These are phyloP conservation scores for Sakesphorus luctuosus DNA, from an alignment of 2,113 vertebrate species.

Conservation along the genomic window DNA sequence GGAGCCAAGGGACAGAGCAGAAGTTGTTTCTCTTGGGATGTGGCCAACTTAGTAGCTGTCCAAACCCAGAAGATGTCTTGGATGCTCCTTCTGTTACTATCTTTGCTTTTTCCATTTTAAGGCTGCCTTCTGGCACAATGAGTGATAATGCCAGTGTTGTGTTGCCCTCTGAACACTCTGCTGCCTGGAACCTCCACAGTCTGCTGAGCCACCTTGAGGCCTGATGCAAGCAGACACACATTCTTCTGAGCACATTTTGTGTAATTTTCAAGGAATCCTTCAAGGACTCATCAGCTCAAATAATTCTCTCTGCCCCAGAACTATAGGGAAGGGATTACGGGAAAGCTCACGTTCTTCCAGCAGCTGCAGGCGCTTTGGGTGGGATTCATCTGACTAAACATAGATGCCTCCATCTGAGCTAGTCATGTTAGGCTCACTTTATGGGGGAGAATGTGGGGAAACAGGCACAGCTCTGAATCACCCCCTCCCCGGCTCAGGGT, in stretches of 20 bases:
- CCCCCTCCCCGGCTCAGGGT: neutral
- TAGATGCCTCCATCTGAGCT: slow-evolving; percentile 15
- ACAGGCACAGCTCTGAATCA: slow-evolving; percentile 6
- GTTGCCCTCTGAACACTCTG: neutral
- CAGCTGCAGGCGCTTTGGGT: slow-evolving; percentile 52
- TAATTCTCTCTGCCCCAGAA: slow-evolving; percentile 46
- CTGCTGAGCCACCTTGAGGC: neutral
- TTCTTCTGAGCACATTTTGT: neutral
- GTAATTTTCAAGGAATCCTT: slow-evolving; percentile 42
- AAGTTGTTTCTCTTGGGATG: slow-evolving; percentile 66
- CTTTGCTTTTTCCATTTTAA: neutral
- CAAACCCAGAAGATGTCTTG: neutral
- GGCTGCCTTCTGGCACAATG: neutral
- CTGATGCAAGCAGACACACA: neutral
- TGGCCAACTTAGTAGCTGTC: slow-evolving; percentile 52
- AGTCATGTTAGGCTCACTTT: slow-evolving; percentile 1
- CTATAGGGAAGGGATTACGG: slow-evolving; percentile 20
- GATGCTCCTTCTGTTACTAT: slow-evolving; percentile 19
- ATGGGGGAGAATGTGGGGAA: neutral
- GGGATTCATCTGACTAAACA: slow-evolving; percentile 57
- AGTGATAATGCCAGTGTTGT: rapidly evolving
- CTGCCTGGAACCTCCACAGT: neutral
- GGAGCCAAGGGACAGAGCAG: neutral
- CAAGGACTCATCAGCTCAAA: slow-evolving; percentile 30
- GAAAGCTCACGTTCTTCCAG: slow-evolving; percentile 40